Base-by-base conservation (phyloP, 30 jellyfish, hydroid and myxozoan genomes). In the Mastigias papua region DNA sequence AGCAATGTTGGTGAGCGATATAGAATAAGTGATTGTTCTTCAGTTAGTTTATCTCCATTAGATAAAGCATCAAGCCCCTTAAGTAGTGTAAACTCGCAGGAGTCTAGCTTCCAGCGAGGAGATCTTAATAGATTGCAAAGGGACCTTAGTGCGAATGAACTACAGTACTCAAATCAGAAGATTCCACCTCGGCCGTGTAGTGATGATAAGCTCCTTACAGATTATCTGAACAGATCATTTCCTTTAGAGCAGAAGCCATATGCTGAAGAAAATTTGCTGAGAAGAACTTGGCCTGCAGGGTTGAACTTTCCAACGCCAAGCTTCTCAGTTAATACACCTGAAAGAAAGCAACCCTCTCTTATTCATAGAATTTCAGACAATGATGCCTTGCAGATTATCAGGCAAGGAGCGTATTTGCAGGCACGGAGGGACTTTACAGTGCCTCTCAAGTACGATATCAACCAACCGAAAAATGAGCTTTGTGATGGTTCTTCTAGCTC, bases 321-420 rank as follows among this genome's bases (percentile, higher is more conserved):
- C 20, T 11, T 34, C 0, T 35, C 60, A 5, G 87, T 58, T 15
- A 27, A 9, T 37, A 76, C 48, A 0, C 37, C 46, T n/a, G 42
- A 27, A 8, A 27, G 74, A 27, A 72, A 63, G 62, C 66, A 78
- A 11, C 62, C 32, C 17, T 85, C 94, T 21, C 81, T 85, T 1
- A 63, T 85, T 69, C 94, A 85, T 9, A 85, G 64, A 49, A 85
- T 85, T 10, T 73, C 88, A 23, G 94, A 85, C 34, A 31, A 69
- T 57, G 83, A 75, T 42, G 94, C 87, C 23, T 66, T 85, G 85
- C 94, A 72, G 29, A 71, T 37, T 48, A 85, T 85, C 25, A 73
- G 78, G 49, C 88, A 85, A 73, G 94, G 94, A 19, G 94, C 94
- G 4, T 85, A 72, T 49, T 48, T 85, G 33, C 94, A 85, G 37